Evolutionary conservation across 2,888 invertebrate genomes (phyloP).

Genomic region (Rhagonycha lutea): DNA sequence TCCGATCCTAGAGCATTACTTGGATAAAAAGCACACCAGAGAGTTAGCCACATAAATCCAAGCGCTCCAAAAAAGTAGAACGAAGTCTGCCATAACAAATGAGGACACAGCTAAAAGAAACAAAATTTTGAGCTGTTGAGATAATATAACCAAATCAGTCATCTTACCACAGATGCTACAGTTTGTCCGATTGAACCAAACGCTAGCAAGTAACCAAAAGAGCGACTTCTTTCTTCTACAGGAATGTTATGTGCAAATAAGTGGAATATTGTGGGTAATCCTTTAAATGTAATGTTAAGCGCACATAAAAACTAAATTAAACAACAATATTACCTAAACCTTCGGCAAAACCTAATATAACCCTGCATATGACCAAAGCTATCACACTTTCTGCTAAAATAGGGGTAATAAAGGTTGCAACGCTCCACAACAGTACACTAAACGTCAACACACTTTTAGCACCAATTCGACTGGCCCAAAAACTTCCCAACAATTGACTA

Average conservation of each 20-base stretch:
- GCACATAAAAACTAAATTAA: slow-evolving; percentile 54
- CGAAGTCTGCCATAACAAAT: slow-evolving; percentile 68
- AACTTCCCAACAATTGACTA: slow-evolving; percentile 72
- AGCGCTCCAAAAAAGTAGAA: slow-evolving; percentile 71
- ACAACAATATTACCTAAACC: slow-evolving; percentile 64
- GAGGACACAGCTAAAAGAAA: slow-evolving; percentile 63
- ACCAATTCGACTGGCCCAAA: slow-evolving; percentile 69
- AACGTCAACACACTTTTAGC: slow-evolving; percentile 69
- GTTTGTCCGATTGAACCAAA: slow-evolving; percentile 78
- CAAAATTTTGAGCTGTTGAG: neutral
- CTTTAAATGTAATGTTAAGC: slow-evolving; percentile 48
- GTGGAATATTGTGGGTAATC: slow-evolving; percentile 76
- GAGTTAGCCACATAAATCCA: slow-evolving; percentile 68
- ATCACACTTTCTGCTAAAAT: slow-evolving; percentile 68
- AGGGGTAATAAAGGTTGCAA: slow-evolving; percentile 72
- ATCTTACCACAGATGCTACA: slow-evolving; percentile 68
- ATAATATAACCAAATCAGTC: neutral
- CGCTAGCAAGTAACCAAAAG: slow-evolving; percentile 74
- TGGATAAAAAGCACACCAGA: slow-evolving; percentile 68
- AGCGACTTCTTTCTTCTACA: slow-evolving; percentile 71
- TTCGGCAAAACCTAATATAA: slow-evolving; percentile 73
- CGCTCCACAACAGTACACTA: slow-evolving; percentile 74
- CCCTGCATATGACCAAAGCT: slow-evolving; percentile 66
- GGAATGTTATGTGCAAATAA: slow-evolving; percentile 74
- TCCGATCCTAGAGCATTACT: slow-evolving; percentile 59